Base-by-base conservation (phyloP, 2,797 vertebrate genomes). In the Rhinatrema bivittatum region DNA sequence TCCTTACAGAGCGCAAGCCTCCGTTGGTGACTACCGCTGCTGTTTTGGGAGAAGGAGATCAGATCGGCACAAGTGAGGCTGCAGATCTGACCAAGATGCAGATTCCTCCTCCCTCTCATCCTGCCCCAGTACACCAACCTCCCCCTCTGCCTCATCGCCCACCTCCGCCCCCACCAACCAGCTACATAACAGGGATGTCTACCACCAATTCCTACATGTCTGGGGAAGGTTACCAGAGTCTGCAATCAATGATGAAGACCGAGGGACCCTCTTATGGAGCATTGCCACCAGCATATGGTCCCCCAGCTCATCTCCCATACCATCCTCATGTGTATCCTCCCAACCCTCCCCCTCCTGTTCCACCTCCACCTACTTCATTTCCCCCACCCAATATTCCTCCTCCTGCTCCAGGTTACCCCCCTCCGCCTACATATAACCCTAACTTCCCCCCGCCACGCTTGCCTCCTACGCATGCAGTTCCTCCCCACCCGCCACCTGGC, bases 161-260 rank as follows among this genome's bases (percentile, higher is more conserved):
- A 0, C 72, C 68, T 0, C 83, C 79, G 0, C 90, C 87, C 27
- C 82, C 90, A 25, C 91, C 82, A 46, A 91, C 93, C 67, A 86
- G 92, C 71, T 96, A 85, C 5, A 87, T 87, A 6, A 84, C 88
- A 3, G 88, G 87, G 28, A 90, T 97, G 93, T 97, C 93, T 37
- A 97, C 94, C 30, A 91, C 82, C 56, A 92, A 91, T 76, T 98
- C 93, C 5, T 98, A 98, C 50, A 97, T 98, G 95, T 97, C 93
- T 0, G 91, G 94, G 0, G 95, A 98, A 60, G 95, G 94, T 28
- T 97, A 71, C 68, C 94, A 98, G 61, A 97, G 79, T 58, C 82
- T 97, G 24, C 94, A 98, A 79, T 97, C 94, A 4, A 84, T 97
- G 88, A 97, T 97, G 94, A 97, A 97, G 78, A 94, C 93, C 0